Percentiles rank a stretch among this genome's conserved stretches.
Evolutionary conservation across 2,113 vertebrate genomes (phyloP).

Genomic region (Gobio gobio): DNA sequence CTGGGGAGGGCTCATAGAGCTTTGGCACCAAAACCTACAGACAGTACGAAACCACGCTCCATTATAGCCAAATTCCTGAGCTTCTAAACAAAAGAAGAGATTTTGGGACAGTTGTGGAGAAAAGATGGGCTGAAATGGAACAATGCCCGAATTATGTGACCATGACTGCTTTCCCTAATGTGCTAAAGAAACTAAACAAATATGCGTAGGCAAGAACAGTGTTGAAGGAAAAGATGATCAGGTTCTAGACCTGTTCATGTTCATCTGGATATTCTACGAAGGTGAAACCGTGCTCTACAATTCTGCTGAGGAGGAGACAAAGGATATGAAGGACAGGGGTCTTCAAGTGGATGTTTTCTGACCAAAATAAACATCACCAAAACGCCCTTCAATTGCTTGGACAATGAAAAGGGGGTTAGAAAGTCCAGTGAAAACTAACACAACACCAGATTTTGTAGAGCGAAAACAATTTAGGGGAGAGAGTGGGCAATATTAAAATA

Average conservation of each 20-base stretch:
- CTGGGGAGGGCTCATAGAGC: neutral
- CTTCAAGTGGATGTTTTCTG: no score
- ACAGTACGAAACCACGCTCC: neutral
- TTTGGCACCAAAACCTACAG: neutral
- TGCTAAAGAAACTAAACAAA: neutral
- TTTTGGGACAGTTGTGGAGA: neutral
- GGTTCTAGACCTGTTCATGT: neutral
- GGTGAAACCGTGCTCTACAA: neutral
- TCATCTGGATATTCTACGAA: no score
- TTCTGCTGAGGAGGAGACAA: neutral
- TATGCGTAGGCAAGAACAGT: neutral
- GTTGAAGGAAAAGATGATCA: constrained; percentile 23
- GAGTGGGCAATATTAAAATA: no score
- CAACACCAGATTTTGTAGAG: no score
- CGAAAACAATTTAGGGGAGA: no score
- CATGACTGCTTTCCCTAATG: no score
- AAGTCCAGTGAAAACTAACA: no score
- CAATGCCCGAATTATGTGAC: neutral
- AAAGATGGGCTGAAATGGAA: neutral
- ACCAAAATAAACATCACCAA: no score
- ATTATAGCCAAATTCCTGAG: neutral
- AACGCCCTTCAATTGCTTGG: no score
- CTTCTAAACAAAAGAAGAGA: neutral
- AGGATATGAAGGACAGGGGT: no score
- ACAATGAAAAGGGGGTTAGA: no score